Percentiles rank a stretch among this genome's conserved stretches.
These are phyloP conservation scores for Emydura subglobosa DNA, from an alignment of 2,113 vertebrate genomes.

Conservation along the genomic window DNA sequence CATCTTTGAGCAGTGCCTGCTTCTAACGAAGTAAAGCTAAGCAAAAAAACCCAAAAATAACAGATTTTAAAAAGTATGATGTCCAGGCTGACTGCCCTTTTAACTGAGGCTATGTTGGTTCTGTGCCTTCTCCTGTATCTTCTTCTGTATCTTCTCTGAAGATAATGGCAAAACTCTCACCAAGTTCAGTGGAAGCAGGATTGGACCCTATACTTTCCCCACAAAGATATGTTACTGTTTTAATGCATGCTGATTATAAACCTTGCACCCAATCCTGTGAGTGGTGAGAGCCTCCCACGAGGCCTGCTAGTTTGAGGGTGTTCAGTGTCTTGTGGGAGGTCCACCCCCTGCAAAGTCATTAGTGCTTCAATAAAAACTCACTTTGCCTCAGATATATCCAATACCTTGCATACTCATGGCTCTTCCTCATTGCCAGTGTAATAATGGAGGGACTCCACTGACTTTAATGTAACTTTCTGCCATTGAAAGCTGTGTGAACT, in stretches of 20 bases:
- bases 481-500: not conserved
- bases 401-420: not conserved
- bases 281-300: not conserved
- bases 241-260: rapidly evolving
- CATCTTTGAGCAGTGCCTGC: not conserved
- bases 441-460: not conserved
- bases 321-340: too few relatives aligned
- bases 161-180: not conserved
- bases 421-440: not conserved
- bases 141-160: not conserved
- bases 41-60: not conserved
- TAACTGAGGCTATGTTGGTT: not conserved
- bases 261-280: not conserved
- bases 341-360: rapidly evolving
- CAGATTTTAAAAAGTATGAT: not conserved
- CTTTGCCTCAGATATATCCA: not conserved
- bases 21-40: not conserved
- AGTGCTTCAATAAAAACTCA: rapidly evolving
- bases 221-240: not conserved
- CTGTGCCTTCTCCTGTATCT: not conserved
- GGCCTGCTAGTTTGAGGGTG: not conserved
- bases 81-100: not conserved
- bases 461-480: not conserved
- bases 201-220: not conserved
- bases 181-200: not conserved